Evolutionary conservation across 1,140 invertebrate genomes (phyloP).

Genomic region (Drosophila mojavensis): DNA sequence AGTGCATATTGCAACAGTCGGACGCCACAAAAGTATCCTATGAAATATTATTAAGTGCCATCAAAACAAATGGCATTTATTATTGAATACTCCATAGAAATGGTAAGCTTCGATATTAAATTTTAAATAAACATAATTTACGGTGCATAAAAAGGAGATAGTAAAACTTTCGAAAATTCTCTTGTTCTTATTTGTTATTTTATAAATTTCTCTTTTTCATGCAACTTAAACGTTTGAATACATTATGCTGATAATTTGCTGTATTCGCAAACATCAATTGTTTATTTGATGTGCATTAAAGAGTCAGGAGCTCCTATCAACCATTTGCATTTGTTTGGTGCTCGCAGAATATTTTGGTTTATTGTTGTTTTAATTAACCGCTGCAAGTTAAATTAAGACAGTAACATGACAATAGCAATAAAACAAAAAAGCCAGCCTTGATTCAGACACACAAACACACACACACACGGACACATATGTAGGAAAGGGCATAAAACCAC

Average conservation of each 20-base stretch:
- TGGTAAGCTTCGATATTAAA: neutral
- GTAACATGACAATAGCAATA: constrained; percentile 59
- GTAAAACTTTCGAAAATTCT: too few relatives aligned
- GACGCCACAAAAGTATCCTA: constrained; percentile 27
- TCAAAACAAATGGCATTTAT: constrained; percentile 17
- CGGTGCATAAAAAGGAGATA: neutral
- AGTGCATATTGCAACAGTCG: neutral
- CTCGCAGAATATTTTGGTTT: constrained; percentile 29
- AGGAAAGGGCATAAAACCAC: constrained; percentile 24
- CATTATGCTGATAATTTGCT: too few relatives aligned
- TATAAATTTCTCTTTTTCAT: too few relatives aligned
- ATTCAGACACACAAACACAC: constrained; percentile 23
- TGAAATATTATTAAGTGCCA: constrained; percentile 34
- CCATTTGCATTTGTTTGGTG: constrained; percentile 8
- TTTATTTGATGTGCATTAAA: constrained; percentile 1
- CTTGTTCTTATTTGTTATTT: too few relatives aligned
- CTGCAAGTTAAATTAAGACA: constrained; percentile 71
- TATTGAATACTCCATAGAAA: constrained; percentile 1
- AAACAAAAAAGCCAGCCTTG: constrained; percentile 24
- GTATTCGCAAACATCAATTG: too few relatives aligned
- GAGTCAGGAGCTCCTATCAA: constrained; percentile 17
- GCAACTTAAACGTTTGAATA: too few relatives aligned
- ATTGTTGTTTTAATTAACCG: constrained; percentile 71
- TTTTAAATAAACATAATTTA: neutral
- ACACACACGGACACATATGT: constrained; percentile 52